A percentile compares a stretch with the other conserved stretches of the same genome.
These are phyloP conservation scores for Platycheirus rosarum DNA, from an alignment of 2,888 invertebrate genomes.

Conservation along the genomic window DNA sequence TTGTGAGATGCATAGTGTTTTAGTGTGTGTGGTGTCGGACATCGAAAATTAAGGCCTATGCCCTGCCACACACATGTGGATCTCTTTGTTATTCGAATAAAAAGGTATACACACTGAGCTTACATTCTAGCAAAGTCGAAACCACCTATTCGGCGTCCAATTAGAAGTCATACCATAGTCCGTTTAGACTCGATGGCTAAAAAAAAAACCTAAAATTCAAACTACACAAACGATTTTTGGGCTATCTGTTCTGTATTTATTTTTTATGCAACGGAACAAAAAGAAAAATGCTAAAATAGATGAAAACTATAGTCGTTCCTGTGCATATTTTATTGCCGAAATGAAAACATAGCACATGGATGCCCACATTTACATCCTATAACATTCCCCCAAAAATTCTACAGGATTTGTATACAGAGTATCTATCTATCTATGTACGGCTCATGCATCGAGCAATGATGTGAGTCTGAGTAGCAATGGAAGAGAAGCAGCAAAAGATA, in stretches of 20 bases:
- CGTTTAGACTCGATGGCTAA: neutral
- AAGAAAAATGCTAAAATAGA: slow-evolving; percentile 28
- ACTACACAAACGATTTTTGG: slow-evolving; percentile 22
- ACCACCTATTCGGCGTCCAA: slow-evolving; percentile 30
- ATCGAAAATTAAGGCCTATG: slow-evolving; percentile 17
- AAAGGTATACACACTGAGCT: neutral
- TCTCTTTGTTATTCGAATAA: slow-evolving; percentile 31
- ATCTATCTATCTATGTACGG: slow-evolving; percentile 8
- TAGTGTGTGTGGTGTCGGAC: slow-evolving; percentile 1
- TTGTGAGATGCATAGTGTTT: slow-evolving; percentile 4
- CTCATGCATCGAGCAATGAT: slow-evolving; percentile 20
- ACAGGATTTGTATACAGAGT: slow-evolving; percentile 31
- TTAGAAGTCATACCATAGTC: slow-evolving; percentile 32
- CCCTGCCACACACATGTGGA: neutral
- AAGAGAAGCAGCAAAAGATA: slow-evolving; percentile 39
- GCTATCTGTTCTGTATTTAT: neutral
- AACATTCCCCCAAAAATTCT: slow-evolving; percentile 11
- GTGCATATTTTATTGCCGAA: slow-evolving; percentile 63
- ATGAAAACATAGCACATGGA: slow-evolving; percentile 63
- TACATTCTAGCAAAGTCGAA: slow-evolving; percentile 12
- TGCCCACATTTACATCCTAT: neutral
- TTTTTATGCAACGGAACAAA: neutral
- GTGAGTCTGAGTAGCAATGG: slow-evolving; percentile 7
- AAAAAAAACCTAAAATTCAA: slow-evolving; percentile 50
- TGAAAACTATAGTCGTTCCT: slow-evolving; percentile 49